Conservation (phyloP, 1,140 invertebrate species). For the Pogonus chalceus region DNA sequence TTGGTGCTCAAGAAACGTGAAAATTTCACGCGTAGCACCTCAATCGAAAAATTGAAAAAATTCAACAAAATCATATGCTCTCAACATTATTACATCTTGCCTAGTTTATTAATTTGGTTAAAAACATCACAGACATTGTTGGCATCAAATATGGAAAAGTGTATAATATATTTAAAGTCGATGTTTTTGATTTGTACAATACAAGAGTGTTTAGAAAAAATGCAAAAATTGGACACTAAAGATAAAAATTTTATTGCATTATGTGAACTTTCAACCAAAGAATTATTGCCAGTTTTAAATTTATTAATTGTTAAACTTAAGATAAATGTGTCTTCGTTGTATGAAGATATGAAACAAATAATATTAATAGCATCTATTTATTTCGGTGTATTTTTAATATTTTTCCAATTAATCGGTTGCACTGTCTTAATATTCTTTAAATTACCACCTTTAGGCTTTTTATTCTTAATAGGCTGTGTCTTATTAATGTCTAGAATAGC, state of each 20-base stretch:
- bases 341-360: not conserved
- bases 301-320: not conserved
- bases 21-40: not conserved
- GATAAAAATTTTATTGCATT: not conserved
- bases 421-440: not conserved
- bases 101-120: not conserved
- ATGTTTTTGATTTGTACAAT: slow-evolving; percentile 1
- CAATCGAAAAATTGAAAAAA: not conserved
- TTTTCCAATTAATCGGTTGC: not conserved
- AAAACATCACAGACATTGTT: not conserved
- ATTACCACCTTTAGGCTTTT: not conserved
- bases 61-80: not conserved
- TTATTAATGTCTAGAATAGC: not conserved
- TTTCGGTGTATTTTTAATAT: not conserved
- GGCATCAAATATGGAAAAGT: not conserved
- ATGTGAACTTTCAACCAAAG: not conserved
- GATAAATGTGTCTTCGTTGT: not conserved
- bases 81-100: not conserved
- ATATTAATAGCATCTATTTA: not conserved
- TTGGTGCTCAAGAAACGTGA: not conserved
- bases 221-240: not conserved
- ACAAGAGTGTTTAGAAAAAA: not conserved
- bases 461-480: not conserved
- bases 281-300: not conserved
- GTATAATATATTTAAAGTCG: not conserved